Conservation (phyloP, 1,140 invertebrate species). For the Nasonia longicornis region DNA sequence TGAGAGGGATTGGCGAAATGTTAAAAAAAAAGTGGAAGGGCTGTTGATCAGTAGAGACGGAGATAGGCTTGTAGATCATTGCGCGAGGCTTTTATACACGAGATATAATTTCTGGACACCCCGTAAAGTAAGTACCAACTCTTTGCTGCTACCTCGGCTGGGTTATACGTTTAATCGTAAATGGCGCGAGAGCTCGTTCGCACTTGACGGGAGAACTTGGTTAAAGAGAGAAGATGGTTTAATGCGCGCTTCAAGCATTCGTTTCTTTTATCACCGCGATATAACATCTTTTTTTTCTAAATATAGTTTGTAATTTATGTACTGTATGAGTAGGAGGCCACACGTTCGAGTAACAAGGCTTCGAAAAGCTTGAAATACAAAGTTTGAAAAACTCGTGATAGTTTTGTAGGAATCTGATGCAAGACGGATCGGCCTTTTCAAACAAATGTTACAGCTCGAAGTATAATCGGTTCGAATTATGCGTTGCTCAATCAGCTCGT, state of each 20-base stretch:
- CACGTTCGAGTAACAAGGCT: too few relatives aligned
- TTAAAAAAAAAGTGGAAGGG: too few relatives aligned
- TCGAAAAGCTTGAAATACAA: too few relatives aligned
- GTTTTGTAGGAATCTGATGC: not conserved
- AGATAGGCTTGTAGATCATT: too few relatives aligned
- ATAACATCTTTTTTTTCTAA: not conserved
- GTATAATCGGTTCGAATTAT: not conserved
- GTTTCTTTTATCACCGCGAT: not conserved
- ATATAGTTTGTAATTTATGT: too few relatives aligned
- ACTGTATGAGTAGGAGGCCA: too few relatives aligned
- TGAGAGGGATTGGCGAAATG: too few relatives aligned
- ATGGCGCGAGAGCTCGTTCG: conserved; percentile 5
- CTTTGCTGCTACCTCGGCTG: not conserved
- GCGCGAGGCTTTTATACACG: not conserved
- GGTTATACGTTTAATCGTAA: conserved; percentile 22
- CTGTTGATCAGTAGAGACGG: too few relatives aligned
- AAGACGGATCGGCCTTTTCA: not conserved
- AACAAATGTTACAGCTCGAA: not conserved
- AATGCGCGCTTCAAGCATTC: not conserved
- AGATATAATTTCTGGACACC: not conserved
- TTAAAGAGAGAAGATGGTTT: not conserved
- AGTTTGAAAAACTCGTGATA: too few relatives aligned
- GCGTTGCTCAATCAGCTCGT: not conserved
- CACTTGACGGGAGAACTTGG: not conserved
- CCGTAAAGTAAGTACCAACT: not conserved